These are phyloP conservation scores for Rhynchomys soricoides DNA, from an alignment of 2,113 vertebrate genomes.

Conservation along the genomic window DNA sequence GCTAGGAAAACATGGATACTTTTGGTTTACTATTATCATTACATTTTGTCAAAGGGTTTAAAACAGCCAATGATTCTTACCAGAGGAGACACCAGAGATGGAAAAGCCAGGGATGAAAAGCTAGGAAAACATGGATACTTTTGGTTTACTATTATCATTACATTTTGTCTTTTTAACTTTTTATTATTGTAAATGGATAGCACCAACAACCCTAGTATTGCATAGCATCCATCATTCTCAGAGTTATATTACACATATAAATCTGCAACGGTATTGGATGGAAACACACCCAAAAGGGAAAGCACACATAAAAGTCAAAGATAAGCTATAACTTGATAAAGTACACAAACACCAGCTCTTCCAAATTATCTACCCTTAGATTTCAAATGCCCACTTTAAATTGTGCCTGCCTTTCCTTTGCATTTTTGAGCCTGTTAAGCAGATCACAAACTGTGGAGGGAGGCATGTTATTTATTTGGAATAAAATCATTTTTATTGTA, in stretches of 20 bases:
- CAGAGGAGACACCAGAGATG: constrained; percentile 1
- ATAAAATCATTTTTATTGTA: neutral
- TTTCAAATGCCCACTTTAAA: constrained; percentile 67
- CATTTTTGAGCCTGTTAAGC: constrained; percentile 56
- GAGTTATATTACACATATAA: constrained; percentile 78
- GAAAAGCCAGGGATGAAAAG: constrained; percentile 47
- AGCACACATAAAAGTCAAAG: constrained; percentile 75
- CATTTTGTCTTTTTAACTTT: constrained; percentile 79
- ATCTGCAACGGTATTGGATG: constrained; percentile 77
- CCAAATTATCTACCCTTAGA: constrained; percentile 69
- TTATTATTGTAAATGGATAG: constrained; percentile 76
- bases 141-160: constrained; percentile 74
- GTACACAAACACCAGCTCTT: constrained; percentile 48
- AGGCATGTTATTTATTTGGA: neutral
- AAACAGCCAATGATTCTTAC: neutral
- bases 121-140: constrained; percentile 23
- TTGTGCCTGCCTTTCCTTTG: constrained; percentile 30
- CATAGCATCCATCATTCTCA: constrained; percentile 68
- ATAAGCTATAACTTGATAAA: constrained; percentile 78
- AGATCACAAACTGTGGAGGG: neutral
- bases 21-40: constrained; percentile 74
- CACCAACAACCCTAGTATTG: constrained; percentile 62
- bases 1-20: constrained; percentile 14
- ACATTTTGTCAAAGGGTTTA: constrained; percentile 61
- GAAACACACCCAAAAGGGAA: constrained; percentile 78